Percentiles rank a stretch among this genome's conserved stretches.
Evolutionary conservation across 1,140 invertebrate genomes (phyloP).

Genomic region (Catajapyx aquilonaris): DNA sequence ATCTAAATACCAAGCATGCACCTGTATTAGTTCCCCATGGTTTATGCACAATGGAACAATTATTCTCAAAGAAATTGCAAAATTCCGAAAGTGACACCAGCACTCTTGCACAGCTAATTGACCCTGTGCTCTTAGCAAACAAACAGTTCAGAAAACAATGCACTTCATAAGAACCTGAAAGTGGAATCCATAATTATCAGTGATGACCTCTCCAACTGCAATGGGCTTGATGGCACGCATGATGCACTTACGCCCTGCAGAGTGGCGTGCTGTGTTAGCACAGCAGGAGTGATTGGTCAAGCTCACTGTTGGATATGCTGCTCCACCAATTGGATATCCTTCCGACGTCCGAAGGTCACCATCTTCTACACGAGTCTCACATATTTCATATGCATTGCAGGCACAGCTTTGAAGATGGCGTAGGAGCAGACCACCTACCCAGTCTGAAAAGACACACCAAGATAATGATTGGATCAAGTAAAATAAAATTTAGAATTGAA

Average conservation of each 20-base stretch:
- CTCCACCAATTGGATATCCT: constrained; percentile 26
- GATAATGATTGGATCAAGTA: too few relatives aligned
- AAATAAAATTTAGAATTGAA: too few relatives aligned
- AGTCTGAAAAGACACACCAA: too few relatives aligned
- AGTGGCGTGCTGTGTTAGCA: constrained; percentile 31
- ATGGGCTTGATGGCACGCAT: constrained; percentile 26
- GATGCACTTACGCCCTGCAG: constrained; percentile 21
- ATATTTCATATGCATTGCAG: constrained; percentile 41
- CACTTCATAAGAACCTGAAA: too few relatives aligned
- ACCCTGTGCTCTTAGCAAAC: too few relatives aligned
- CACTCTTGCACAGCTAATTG: too few relatives aligned
- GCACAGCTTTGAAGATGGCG: constrained; percentile 32
- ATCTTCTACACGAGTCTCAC: constrained; percentile 23
- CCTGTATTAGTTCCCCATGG: too few relatives aligned
- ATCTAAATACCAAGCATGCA: too few relatives aligned
- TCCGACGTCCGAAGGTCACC: constrained; percentile 16
- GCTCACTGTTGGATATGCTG: constrained; percentile 35
- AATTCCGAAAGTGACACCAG: too few relatives aligned
- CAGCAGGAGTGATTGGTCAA: constrained; percentile 37
- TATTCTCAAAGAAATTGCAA: too few relatives aligned
- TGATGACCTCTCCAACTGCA: constrained; percentile 27
- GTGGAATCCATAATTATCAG: constrained; percentile 36
- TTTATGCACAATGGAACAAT: too few relatives aligned
- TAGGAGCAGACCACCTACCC: constrained; percentile 24
- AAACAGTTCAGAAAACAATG: too few relatives aligned